These are phyloP conservation scores for Thalassaphorura encarpata DNA, from an alignment of 1,140 invertebrate genomes.

Conservation along the genomic window DNA sequence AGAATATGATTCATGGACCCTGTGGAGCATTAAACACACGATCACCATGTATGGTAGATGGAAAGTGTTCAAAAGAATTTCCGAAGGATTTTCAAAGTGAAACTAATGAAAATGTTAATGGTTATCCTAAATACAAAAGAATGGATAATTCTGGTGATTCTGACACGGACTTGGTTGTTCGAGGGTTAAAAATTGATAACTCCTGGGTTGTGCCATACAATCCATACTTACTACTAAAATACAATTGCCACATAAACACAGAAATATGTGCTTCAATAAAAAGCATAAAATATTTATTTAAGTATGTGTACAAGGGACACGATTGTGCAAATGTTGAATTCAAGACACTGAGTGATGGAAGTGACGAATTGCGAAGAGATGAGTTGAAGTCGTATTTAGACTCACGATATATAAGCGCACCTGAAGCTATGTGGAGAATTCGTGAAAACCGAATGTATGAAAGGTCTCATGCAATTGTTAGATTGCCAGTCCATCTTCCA, in stretches of 20 bases:
- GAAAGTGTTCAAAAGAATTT: slow-evolving; percentile 35
- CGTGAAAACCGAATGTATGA: slow-evolving; percentile 29
- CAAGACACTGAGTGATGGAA: neutral
- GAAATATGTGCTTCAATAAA: slow-evolving; percentile 44
- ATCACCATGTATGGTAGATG: slow-evolving; percentile 34
- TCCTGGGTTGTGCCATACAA: slow-evolving; percentile 46
- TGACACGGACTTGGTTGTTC: neutral
- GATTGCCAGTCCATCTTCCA: slow-evolving; percentile 42
- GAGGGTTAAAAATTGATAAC: slow-evolving; percentile 38
- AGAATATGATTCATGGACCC: slow-evolving; percentile 25
- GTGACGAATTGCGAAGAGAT: slow-evolving; percentile 27
- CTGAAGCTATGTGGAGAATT: slow-evolving; percentile 35
- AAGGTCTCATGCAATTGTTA: slow-evolving; percentile 34
- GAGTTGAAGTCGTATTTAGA: slow-evolving; percentile 30
- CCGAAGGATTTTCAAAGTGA: slow-evolving; percentile 28
- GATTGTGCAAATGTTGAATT: slow-evolving; percentile 20
- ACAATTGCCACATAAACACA: slow-evolving; percentile 43
- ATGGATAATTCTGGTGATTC: neutral
- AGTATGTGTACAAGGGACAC: slow-evolving; percentile 31
- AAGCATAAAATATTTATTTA: slow-evolving; percentile 43
- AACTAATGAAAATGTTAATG: slow-evolving; percentile 34
- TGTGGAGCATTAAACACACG: slow-evolving; percentile 1
- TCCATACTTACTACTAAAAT: slow-evolving; percentile 41
- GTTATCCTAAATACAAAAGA: slow-evolving; percentile 36
- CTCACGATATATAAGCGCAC: slow-evolving; percentile 33